Evolutionary conservation across 2,888 invertebrate species (phyloP).

Genomic region (Arctia plantaginis): DNA sequence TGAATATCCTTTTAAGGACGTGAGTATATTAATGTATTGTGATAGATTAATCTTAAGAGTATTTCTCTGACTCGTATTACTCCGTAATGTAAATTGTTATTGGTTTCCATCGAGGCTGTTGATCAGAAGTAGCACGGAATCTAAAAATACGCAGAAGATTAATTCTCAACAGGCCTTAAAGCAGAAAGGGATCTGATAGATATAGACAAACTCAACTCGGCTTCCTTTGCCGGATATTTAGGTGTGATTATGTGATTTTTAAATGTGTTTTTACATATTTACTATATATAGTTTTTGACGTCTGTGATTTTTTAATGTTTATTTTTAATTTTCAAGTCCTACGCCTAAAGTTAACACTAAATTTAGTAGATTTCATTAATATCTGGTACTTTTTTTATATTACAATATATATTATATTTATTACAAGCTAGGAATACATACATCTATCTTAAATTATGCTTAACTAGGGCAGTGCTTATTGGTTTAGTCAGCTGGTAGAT

Average conservation of each 20-base stretch:
- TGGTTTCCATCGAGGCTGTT: not conserved
- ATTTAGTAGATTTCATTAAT: not conserved
- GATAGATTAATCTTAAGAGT: not conserved
- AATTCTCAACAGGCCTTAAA: not conserved
- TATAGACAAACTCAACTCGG: too few species aligned
- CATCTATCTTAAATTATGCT: not conserved
- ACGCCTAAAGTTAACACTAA: not conserved
- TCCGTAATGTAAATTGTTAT: not conserved
- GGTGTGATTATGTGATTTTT: not conserved
- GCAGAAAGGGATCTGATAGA: too few species aligned
- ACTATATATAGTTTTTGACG: not conserved
- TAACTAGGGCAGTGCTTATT: conserved; percentile 9
- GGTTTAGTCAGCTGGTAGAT: conserved; percentile 12
- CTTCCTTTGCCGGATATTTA: not conserved
- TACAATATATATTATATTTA: too few species aligned
- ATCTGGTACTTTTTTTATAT: not conserved
- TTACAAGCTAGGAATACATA: not conserved
- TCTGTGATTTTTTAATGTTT: not conserved
- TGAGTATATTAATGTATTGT: not conserved
- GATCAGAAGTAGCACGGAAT: not conserved
- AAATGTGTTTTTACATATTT: too few species aligned
- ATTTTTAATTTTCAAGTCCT: not conserved
- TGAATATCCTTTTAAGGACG: not conserved
- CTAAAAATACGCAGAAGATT: not conserved
- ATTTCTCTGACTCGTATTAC: not conserved